phyloP scores from a whole-genome alignment of 2,888 invertebrate genomes.

The Phaonia tiefii region DNA sequence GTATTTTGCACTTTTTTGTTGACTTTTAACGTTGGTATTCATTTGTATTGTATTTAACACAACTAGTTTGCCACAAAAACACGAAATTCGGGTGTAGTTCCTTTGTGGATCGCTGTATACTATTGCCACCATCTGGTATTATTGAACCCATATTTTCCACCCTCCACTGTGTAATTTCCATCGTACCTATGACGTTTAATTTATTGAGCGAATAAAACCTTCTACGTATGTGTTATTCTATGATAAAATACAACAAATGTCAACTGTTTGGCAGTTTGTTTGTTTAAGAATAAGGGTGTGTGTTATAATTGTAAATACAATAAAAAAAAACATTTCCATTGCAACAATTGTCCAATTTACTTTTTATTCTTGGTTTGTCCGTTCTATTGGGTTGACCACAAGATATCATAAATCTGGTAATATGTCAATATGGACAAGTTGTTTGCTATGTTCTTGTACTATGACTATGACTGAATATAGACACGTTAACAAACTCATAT shows the following conservation, averaged over 20 bases:
- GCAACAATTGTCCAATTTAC: background rate
- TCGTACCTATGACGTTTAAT: no score
- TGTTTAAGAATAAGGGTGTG: background rate
- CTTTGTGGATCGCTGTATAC: no score
- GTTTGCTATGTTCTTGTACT: slow-evolving; percentile 14
- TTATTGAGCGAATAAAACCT: no score
- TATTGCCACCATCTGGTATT: no score
- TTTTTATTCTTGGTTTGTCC: no score
- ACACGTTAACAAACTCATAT: background rate
- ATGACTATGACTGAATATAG: slow-evolving; percentile 1
- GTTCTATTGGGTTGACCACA: background rate
- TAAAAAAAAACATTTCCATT: background rate
- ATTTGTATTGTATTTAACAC: no score
- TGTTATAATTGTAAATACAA: background rate
- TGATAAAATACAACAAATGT: slow-evolving; percentile 27
- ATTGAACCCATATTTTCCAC: no score
- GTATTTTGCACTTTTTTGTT: no score
- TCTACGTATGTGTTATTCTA: background rate
- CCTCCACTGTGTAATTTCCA: no score
- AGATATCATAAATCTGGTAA: slow-evolving; percentile 57
- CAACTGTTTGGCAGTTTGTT: background rate
- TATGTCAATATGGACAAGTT: slow-evolving; percentile 60
- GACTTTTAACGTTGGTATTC: no score
- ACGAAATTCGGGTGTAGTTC: no score
- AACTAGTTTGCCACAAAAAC: no score